These are phyloP conservation scores for Aethes cnicana DNA, from an alignment of 2,888 invertebrate genomes.

Conservation along the genomic window DNA sequence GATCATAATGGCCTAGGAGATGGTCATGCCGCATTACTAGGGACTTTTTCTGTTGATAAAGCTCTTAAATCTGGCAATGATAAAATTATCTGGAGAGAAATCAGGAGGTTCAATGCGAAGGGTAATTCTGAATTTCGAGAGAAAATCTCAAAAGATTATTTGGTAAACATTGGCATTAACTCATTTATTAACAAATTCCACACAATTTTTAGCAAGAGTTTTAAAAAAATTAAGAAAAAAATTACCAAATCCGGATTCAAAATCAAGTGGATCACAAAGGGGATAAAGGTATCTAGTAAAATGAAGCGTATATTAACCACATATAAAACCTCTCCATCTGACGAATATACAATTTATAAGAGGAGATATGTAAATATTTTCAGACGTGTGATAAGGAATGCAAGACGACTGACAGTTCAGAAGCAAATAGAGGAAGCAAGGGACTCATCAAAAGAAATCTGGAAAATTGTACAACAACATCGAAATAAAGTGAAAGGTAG, in stretches of 20 bases:
- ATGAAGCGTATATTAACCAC: neutral
- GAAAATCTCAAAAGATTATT: neutral
- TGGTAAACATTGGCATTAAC: neutral
- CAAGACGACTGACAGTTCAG: neutral
- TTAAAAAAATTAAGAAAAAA: conserved; percentile 1
- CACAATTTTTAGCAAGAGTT: neutral
- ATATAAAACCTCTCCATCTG: neutral
- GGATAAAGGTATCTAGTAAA: conserved; percentile 2
- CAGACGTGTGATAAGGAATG: neutral
- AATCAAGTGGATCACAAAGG: neutral
- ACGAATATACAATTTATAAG: neutral
- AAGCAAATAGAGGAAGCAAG: neutral
- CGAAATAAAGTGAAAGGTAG: neutral
- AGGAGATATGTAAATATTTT: neutral
- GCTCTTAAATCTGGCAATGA: neutral
- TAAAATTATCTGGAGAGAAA: neutral
- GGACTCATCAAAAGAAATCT: neutral
- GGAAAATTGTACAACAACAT: neutral
- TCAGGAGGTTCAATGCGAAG: neutral
- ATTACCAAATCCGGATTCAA: neutral
- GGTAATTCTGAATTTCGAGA: neutral
- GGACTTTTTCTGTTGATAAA: neutral
- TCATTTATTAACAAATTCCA: neutral
- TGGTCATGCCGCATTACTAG: neutral
- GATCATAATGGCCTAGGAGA: conserved; percentile 6